Percentiles rank a stretch among this genome's conserved stretches.
These are phyloP conservation scores for Atherix ibis DNA, from an alignment of 2,888 invertebrate species.

Conservation along the genomic window DNA sequence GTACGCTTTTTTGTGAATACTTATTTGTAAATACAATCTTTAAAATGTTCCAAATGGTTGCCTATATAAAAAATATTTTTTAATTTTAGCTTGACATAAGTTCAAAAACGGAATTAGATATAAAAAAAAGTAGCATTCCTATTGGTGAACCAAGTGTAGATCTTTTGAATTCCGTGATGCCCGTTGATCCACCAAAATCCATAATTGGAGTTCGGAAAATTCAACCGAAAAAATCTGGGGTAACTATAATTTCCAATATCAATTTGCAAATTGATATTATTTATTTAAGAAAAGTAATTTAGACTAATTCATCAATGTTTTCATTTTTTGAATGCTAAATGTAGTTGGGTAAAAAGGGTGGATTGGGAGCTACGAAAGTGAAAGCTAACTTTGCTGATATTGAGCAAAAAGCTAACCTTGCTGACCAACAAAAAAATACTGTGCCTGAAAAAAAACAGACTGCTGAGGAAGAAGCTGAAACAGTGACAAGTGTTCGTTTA, in stretches of 20 bases:
- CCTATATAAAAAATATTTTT: too few relatives aligned
- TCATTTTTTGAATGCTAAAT: slow-evolving; percentile 11
- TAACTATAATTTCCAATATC: slow-evolving; percentile 35
- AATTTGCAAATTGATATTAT: slow-evolving; percentile 1
- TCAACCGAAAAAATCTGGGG: slow-evolving; percentile 51
- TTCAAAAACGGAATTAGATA: too few relatives aligned
- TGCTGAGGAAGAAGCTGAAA: slow-evolving; percentile 51
- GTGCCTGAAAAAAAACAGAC: slow-evolving; percentile 24
- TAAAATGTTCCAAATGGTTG: too few relatives aligned
- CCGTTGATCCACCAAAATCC: slow-evolving; percentile 39
- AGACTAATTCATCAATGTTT: slow-evolving; percentile 6
- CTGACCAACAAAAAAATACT: slow-evolving; percentile 52
- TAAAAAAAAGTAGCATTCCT: too few relatives aligned
- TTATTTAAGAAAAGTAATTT: slow-evolving; percentile 6
- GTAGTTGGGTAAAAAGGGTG: slow-evolving; percentile 70
- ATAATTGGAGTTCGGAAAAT: slow-evolving; percentile 57
- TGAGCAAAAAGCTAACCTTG: slow-evolving; percentile 75
- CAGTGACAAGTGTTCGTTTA: slow-evolving; percentile 47
- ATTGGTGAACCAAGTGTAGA: slow-evolving; percentile 25
- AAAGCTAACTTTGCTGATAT: slow-evolving; percentile 86
- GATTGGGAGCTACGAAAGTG: slow-evolving; percentile 88
- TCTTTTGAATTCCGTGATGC: slow-evolving; percentile 23
- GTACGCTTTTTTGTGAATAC: too few relatives aligned
- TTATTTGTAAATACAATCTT: too few relatives aligned
- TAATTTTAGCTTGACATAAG: too few relatives aligned